phyloP scores from a whole-genome alignment of 53 echinoderm and acorn worm species.

The Patiria pectinifera region DNA sequence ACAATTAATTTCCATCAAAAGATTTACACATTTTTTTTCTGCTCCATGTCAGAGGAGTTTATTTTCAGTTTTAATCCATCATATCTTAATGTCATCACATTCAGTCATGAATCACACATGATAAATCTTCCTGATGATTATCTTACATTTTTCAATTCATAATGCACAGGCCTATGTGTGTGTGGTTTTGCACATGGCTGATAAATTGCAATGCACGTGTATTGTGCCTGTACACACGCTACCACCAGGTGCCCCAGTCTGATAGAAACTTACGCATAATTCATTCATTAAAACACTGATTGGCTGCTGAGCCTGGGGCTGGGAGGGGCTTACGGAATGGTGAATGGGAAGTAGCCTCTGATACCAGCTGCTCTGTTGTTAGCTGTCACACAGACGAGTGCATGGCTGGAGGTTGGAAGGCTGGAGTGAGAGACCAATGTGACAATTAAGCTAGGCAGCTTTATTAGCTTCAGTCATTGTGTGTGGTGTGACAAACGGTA shows the following conservation, averaged over 20 bases:
- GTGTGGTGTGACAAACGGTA: not conserved
- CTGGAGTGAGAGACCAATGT: not conserved
- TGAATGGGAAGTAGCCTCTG: constrained; percentile 38
- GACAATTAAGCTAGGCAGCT: not conserved
- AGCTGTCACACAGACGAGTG: not conserved
- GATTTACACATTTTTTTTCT: not conserved
- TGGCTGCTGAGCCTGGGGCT: constrained; percentile 20
- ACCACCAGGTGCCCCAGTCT: not conserved
- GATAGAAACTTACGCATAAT: constrained; percentile 4
- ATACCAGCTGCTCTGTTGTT: not conserved
- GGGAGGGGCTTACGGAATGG: constrained; percentile 36
- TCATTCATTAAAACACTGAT: constrained; percentile 27
- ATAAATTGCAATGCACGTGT: not conserved
- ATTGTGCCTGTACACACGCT: not conserved
- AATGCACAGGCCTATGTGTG: not conserved
- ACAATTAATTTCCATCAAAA: not conserved
- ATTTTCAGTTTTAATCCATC: not conserved
- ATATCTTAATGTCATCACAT: not conserved
- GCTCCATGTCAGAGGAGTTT: not conserved
- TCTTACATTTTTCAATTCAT: not conserved
- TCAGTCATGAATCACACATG: not conserved
- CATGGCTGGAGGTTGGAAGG: not conserved
- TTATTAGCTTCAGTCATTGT: not conserved
- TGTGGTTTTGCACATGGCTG: not conserved
- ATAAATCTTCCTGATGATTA: not conserved